Evolutionary conservation across 53 echinoderm and acorn worm species (phyloP).

Genomic region (Crossaster papposus): DNA sequence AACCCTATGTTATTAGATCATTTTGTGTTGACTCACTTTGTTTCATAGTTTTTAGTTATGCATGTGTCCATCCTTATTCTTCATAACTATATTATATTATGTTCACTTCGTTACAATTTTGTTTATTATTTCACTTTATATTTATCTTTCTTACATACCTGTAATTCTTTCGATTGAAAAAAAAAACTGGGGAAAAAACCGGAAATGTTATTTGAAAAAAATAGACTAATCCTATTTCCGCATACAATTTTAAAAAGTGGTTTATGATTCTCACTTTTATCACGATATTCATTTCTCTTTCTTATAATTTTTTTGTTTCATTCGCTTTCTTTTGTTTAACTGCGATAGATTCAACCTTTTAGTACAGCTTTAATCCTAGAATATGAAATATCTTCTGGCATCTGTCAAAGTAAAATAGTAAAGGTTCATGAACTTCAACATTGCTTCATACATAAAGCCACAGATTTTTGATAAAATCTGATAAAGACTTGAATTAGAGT

Average conservation of each 20-base stretch:
- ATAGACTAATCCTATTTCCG: not conserved
- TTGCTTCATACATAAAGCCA: too few species aligned
- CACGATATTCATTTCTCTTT: not conserved
- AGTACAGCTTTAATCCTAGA: not conserved
- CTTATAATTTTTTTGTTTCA: not conserved
- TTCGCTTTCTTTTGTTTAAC: not conserved
- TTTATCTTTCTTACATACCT: not conserved
- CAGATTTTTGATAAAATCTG: too few species aligned
- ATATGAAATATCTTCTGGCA: not conserved
- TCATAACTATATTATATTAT: not conserved
- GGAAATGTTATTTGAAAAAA: not conserved
- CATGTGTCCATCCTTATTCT: not conserved
- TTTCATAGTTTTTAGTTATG: not conserved
- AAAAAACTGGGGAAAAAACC: not conserved
- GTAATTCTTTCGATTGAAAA: not conserved
- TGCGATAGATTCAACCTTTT: not conserved
- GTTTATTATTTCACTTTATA: constrained; percentile 2
- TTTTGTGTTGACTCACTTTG: not conserved
- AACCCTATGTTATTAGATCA: not conserved
- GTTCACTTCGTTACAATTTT: not conserved
- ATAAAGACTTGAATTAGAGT: too few species aligned
- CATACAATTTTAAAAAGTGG: not conserved
- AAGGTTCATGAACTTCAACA: too few species aligned
- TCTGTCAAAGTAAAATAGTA: too few species aligned
- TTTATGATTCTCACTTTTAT: not conserved